phyloP scores from a whole-genome alignment of 2,113 vertebrate species.

The Lichenostomus cassidix region DNA sequence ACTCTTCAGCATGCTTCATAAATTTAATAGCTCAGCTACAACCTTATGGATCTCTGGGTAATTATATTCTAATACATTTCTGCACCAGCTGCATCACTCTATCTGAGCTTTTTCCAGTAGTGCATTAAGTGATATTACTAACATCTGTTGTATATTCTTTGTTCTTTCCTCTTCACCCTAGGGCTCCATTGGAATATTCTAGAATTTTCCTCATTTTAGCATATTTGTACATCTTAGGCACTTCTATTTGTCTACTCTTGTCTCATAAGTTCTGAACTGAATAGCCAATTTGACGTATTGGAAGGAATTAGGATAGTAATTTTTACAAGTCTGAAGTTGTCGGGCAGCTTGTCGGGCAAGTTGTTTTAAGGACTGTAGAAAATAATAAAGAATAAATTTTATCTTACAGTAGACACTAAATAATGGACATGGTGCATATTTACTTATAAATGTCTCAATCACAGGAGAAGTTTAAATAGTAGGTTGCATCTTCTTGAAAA shows the following conservation, averaged over 20 bases:
- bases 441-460: not conserved
- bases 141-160: not conserved
- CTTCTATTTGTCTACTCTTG: not conserved
- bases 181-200: not conserved
- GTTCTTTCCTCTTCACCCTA: not conserved
- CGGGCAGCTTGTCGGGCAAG: not conserved
- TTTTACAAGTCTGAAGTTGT: not conserved
- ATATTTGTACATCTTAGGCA: not conserved
- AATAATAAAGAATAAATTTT: not conserved
- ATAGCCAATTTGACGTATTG: not conserved
- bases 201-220: not conserved
- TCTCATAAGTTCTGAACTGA: not conserved
- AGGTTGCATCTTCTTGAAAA: not conserved
- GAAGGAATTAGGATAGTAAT: not conserved
- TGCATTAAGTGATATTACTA: not conserved
- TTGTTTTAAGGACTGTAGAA: not conserved
- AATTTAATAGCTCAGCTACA: not conserved
- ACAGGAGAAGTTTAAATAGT: not conserved
- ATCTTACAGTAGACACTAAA: not conserved
- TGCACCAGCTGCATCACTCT: not conserved
- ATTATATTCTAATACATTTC: conserved; percentile 9
- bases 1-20: not conserved
- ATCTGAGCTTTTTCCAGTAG: not conserved
- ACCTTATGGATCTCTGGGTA: conserved; percentile 2
- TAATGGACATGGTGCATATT: not conserved